phyloP scores from a whole-genome alignment of 1,140 invertebrate genomes.

The Papilio xuthus region DNA sequence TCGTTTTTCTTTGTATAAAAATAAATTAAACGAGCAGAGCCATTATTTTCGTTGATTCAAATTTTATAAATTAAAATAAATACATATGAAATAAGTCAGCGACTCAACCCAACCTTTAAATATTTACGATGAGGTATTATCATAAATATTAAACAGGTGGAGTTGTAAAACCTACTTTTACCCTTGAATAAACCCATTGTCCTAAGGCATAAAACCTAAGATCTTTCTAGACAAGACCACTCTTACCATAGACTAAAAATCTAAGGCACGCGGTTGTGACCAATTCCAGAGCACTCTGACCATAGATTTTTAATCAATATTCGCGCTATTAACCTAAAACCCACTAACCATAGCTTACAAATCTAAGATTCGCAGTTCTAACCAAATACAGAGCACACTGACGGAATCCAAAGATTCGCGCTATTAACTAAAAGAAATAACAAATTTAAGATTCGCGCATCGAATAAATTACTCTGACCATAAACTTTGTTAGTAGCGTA shows the following conservation, averaged over 20 bases:
- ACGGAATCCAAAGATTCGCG: neutral
- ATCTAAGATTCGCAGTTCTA: neutral
- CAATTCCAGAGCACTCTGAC: neutral
- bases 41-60: neutral
- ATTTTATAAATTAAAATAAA: constrained; percentile 23
- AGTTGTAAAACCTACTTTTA: too few relatives aligned
- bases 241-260: too few relatives aligned
- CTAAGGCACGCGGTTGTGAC: too few relatives aligned
- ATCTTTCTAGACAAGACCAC: too few relatives aligned
- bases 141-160: too few relatives aligned
- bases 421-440: neutral
- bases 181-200: too few relatives aligned
- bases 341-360: neutral
- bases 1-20: constrained; percentile 12
- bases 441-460: neutral
- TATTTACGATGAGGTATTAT: constrained; percentile 1
- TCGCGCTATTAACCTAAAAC: neutral
- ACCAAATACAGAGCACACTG: neutral
- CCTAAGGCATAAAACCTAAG: too few relatives aligned
- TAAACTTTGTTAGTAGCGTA: neutral
- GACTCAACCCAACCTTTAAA: neutral
- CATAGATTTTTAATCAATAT: neutral
- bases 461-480: neutral
- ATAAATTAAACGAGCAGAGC: constrained; percentile 1
- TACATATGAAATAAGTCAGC: constrained; percentile 1